Evolutionary conservation across 2,797 vertebrate species (phyloP).

Genomic region (Orestias chungarensis): DNA sequence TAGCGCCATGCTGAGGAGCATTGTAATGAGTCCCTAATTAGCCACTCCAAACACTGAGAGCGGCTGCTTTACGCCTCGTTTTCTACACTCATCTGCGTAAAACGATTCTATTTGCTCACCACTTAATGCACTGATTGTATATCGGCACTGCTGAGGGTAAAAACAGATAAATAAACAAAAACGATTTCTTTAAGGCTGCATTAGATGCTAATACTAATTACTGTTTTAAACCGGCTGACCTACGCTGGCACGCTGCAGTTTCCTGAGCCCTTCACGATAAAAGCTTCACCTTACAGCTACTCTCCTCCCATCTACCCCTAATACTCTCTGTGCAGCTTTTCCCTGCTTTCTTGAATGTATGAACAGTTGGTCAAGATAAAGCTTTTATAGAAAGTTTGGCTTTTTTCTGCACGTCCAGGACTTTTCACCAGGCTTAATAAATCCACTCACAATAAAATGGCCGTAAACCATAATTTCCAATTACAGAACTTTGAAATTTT

Average conservation of each 20-base stretch:
- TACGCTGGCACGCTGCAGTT: constrained; percentile 48
- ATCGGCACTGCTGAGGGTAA: constrained; percentile 68
- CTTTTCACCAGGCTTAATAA: constrained; percentile 69
- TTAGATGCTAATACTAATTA: constrained; percentile 60
- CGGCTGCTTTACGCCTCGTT: constrained; percentile 79
- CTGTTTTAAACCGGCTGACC: constrained; percentile 54
- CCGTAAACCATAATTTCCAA: neutral
- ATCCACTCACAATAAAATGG: constrained; percentile 45
- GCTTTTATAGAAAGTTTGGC: constrained; percentile 38
- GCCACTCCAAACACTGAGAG: constrained; percentile 75
- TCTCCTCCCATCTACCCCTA: constrained; percentile 7
- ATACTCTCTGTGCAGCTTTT: too few species aligned
- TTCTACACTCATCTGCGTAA: constrained; percentile 78
- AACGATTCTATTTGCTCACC: constrained; percentile 79
- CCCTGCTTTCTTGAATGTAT: too few species aligned
- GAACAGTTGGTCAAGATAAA: constrained; percentile 63
- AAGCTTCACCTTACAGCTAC: constrained; percentile 3
- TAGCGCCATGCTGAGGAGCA: constrained; percentile 74
- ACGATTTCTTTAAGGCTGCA: constrained; percentile 57
- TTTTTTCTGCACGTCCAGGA: constrained; percentile 64
- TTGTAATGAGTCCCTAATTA: constrained; percentile 81
- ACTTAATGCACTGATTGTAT: constrained; percentile 81
- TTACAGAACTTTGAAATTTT: neutral
- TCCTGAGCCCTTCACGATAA: constrained; percentile 29
- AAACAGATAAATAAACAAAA: constrained; percentile 63